Evolutionary conservation across 2,888 invertebrate species (phyloP), one percentile per base, ranked within the genome.

Genomic region (Bursaphelenchus okinawaensis): DNA sequence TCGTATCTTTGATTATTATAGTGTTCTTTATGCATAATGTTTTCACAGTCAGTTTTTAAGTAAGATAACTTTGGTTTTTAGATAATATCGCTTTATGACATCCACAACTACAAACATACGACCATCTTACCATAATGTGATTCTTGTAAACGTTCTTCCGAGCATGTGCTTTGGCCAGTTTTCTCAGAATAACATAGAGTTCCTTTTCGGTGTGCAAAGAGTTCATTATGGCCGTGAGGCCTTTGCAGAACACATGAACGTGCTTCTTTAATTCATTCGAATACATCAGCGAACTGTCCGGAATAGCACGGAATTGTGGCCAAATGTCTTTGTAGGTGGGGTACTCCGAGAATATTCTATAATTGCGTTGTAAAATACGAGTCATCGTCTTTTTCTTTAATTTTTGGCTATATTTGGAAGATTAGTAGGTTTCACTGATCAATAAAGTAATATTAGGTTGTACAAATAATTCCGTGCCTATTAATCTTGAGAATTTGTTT

Each of bases 311-410:
- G 59, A 77, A 77, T 60, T 75, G 75, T 0, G 75, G 75, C 77
- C 77, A 77, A 22, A 77, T 74, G 65, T 74, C 70, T 60, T 77
- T 77, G 68, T 77, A 77, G 28, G 75, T 70, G 1, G 77, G 77
- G 60, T 68, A 70, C 58, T 77, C 75, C 55, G 75, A 70, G 58
- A 77, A 77, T 59, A 75, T 70, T 52, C 74, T 77, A 61, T 50
- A 70, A 62, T 8, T 54, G 19, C n/a, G 9, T 54, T 54, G 20
- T 8, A n/a, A n/a, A 8, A 8, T n/a, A n/a, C 8, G 54, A 54
- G n/a, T n/a, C n/a, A n/a, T n/a, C n/a, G n/a, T n/a, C n/a, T n/a
- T n/a, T n/a, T n/a, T n/a, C n/a, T n/a, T n/a, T n/a, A n/a, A n/a
- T n/a, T n/a, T n/a, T n/a, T n/a, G n/a, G n/a, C n/a, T n/a, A n/a